Evolutionary conservation across 2,113 vertebrate species (phyloP).

Genomic region (Lampris megalopsis): DNA sequence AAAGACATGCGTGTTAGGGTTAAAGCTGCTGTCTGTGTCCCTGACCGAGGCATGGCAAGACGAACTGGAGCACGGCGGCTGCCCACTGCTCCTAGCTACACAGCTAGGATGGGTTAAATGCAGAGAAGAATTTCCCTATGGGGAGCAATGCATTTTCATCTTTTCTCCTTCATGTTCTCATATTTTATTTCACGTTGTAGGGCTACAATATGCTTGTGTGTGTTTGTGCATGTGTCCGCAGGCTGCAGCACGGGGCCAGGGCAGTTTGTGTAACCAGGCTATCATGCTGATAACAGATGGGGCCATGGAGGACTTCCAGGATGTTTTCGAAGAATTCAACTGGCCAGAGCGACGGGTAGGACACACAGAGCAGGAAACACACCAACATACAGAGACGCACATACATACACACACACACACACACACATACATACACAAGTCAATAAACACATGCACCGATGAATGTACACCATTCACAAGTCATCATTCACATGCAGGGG

Average conservation of each 20-base stretch:
- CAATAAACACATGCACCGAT: neutral
- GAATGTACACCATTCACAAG: too few relatives aligned
- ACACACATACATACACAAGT: constrained; percentile 4
- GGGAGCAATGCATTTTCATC: too few relatives aligned
- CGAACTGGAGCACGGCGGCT: too few relatives aligned
- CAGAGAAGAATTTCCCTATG: too few relatives aligned
- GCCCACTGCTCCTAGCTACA: too few relatives aligned
- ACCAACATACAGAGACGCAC: constrained; percentile 1
- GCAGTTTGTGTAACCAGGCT: constrained; percentile 95
- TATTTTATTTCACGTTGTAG: too few relatives aligned
- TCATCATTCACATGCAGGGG: too few relatives aligned
- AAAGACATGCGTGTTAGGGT: too few relatives aligned
- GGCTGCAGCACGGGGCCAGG: constrained; percentile 82
- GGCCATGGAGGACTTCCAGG: constrained; percentile 92
- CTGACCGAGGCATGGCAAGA: too few relatives aligned
- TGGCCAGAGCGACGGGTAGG: constrained; percentile 92
- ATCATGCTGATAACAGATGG: constrained; percentile 98
- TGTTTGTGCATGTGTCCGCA: constrained; percentile 48
- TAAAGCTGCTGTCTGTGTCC: too few relatives aligned
- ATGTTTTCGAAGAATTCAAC: constrained; percentile 93
- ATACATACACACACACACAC: constrained; percentile 14
- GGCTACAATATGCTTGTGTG: neutral
- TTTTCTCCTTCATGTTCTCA: too few relatives aligned
- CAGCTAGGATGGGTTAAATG: too few relatives aligned
- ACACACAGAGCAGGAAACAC: constrained; percentile 14